Evolutionary conservation across 2,888 invertebrate species (phyloP).

Genomic region (Dasysyrphus tricinctus): DNA sequence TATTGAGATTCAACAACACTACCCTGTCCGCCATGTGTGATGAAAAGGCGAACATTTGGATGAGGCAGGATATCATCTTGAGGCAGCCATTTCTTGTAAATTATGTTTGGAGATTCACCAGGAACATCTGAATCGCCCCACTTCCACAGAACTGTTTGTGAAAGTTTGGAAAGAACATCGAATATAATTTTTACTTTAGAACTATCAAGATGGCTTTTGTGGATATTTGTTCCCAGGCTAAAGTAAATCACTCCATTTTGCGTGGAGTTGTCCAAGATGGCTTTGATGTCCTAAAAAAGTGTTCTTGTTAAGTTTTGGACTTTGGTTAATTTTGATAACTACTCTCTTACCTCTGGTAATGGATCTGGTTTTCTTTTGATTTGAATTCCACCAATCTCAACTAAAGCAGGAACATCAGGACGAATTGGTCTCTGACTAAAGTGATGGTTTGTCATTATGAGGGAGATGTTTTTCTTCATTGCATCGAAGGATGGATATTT

Average conservation of each 20-base stretch:
- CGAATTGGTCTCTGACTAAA: slow-evolving; percentile 78
- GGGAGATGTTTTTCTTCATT: slow-evolving; percentile 77
- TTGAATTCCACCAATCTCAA: slow-evolving; percentile 68
- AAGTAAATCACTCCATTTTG: slow-evolving; percentile 82
- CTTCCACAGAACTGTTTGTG: slow-evolving; percentile 87
- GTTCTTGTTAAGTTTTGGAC: too few relatives aligned
- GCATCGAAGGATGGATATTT: slow-evolving; percentile 78
- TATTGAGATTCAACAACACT: slow-evolving; percentile 91
- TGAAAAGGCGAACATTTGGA: slow-evolving; percentile 85
- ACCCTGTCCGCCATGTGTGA: slow-evolving; percentile 85
- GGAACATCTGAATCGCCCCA: slow-evolving; percentile 85
- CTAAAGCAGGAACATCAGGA: slow-evolving; percentile 78
- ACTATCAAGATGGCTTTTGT: slow-evolving; percentile 64
- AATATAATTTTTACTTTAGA: slow-evolving; percentile 83
- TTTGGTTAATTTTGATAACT: not conserved
- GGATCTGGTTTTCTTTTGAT: slow-evolving; percentile 77
- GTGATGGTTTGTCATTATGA: slow-evolving; percentile 77
- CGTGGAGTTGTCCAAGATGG: slow-evolving; percentile 77
- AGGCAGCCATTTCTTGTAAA: slow-evolving; percentile 78
- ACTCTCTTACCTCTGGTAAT: slow-evolving; percentile 75
- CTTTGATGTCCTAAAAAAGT: slow-evolving; percentile 76
- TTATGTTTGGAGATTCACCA: slow-evolving; percentile 80
- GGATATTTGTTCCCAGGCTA: slow-evolving; percentile 81
- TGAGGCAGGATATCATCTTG: slow-evolving; percentile 88
- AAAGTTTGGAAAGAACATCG: slow-evolving; percentile 83